A percentile compares a stretch with the other conserved stretches of the same genome.
These are phyloP conservation scores for Anseranas semipalmata DNA, from an alignment of 2,113 vertebrate genomes.

Conservation along the genomic window DNA sequence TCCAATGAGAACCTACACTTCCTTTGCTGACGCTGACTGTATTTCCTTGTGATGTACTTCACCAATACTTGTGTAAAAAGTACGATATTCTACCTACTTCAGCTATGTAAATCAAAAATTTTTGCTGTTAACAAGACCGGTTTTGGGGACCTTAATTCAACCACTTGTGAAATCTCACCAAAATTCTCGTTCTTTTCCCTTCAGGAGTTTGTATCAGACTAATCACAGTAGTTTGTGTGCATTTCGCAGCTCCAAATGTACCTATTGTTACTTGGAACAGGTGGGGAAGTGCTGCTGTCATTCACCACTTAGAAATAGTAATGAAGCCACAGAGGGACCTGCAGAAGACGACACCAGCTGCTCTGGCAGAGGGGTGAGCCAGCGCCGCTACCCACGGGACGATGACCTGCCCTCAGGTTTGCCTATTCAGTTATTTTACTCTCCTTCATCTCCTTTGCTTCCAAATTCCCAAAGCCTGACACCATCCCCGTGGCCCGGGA, in stretches of 20 bases:
- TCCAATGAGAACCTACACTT: background rate
- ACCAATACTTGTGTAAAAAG: background rate
- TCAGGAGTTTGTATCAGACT: background rate
- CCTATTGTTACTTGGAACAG: background rate
- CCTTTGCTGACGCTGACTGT: background rate
- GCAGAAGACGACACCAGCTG: background rate
- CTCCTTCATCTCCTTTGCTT: background rate
- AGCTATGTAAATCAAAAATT: fast-evolving
- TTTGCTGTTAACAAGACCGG: background rate
- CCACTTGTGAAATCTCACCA: background rate
- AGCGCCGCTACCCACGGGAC: background rate
- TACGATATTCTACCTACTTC: too few relatives aligned
- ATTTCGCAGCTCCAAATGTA: background rate
- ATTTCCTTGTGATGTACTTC: background rate
- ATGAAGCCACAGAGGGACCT: background rate
- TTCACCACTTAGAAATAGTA: background rate
- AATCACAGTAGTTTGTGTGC: background rate
- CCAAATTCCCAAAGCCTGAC: background rate
- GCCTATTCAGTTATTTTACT: background rate
- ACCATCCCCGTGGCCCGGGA: background rate
- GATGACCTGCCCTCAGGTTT: background rate
- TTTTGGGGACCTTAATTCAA: background rate
- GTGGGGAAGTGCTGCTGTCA: background rate
- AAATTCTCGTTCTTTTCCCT: background rate
- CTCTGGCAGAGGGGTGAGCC: background rate